Base-by-base conservation (phyloP, 2,797 vertebrate genomes). In the Podargus strigoides region DNA sequence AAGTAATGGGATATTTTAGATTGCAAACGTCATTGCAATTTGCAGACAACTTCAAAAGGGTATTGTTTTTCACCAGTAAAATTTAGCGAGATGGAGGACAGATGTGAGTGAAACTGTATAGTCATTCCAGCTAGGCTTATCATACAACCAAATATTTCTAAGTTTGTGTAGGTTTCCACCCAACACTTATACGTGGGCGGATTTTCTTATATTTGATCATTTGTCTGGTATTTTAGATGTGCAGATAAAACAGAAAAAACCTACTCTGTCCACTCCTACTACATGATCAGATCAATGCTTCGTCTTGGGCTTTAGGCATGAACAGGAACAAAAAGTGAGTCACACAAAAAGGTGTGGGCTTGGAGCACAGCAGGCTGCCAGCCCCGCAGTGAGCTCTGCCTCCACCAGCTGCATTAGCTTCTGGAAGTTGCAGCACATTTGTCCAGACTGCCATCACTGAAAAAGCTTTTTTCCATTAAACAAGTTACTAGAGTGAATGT, bases 301-400 rank as follows among this genome's bases (percentile, higher is more conserved):
- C 69, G 87, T 73, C 79, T 83, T 91, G 76, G 80, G 88, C 77
- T 88, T 75, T 78, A 62, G 87, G 69, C 73, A 89, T 52, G 42
- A 85, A 70, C 84, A 76, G 82, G 87, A 92, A 89, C 44, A 87
- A 60, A 28, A 87, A 85, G 72, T 80, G 93, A 96, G 49, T 92
- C 89, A 92, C 28, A 42, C 68, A 73, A 34, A 85, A 78, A 95
- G 91, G 79, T 92, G 92, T 94, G 69, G 89, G 93, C 73, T 88
- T 86, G 69, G 79, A 95, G 85, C 76, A 90, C 87, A 91, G 93
- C 87, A 74, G 74, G 84, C 84, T 94, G 59, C 59, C 84, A 96
- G 89, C 81, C 70, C 70, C 0, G 9, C 89, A 70, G 41, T 27
- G 19, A 81, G 87, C 64, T 93, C 89, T 85, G 79, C 78, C 89